These are phyloP conservation scores for Philopedon plagiatum DNA, from an alignment of 2,888 invertebrate species.

Conservation along the genomic window DNA sequence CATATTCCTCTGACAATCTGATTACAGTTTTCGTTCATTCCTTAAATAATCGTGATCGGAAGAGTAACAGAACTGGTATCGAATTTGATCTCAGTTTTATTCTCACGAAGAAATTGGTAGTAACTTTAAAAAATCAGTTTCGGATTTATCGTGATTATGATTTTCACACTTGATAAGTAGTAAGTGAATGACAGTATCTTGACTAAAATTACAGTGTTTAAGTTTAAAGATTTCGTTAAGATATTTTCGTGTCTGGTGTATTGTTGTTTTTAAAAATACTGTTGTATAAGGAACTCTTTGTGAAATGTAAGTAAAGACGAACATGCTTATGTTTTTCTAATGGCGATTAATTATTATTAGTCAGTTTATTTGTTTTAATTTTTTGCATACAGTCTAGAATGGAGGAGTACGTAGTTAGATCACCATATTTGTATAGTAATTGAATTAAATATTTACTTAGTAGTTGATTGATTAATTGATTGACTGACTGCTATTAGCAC, in stretches of 20 bases:
- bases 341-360: no score
- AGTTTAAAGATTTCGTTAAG: not conserved
- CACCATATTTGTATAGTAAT: not conserved
- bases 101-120: slow-evolving; percentile 6
- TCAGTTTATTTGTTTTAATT: no score
- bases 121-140: not conserved
- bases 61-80: slow-evolving; percentile 12
- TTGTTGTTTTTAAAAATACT: no score
- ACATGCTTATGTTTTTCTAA: no score
- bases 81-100: slow-evolving; percentile 11
- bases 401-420: no score
- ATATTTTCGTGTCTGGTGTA: not conserved
- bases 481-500: not conserved
- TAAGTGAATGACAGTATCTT: slow-evolving; percentile 1
- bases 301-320: no score
- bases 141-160: slow-evolving; percentile 3
- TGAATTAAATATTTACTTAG: not conserved
- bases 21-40: slow-evolving; percentile 27
- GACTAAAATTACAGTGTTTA: not conserved
- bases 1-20: slow-evolving; percentile 15
- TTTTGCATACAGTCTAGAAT: no score
- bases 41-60: slow-evolving; percentile 31
- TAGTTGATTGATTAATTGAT: not conserved
- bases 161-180: not conserved
- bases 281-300: no score